Evolutionary conservation across 2,888 invertebrate species (phyloP).

Genomic region (Rotaria socialis): DNA sequence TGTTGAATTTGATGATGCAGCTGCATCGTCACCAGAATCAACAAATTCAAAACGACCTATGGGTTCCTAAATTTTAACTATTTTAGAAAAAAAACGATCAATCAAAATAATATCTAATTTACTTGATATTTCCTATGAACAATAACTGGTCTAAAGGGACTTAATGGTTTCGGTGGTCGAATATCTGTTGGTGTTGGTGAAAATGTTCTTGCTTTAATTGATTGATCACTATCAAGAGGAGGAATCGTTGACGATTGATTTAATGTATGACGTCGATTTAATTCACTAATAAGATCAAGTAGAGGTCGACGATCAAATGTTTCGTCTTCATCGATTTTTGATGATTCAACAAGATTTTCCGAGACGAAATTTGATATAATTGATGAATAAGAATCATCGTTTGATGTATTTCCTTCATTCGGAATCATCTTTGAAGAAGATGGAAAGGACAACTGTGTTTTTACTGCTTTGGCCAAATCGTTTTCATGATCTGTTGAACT

Average conservation of each 20-base stretch:
- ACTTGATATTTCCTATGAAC: constrained; percentile 32
- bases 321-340: not conserved
- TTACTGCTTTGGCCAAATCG: not conserved
- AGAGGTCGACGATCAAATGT: constrained; percentile 25
- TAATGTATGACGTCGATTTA: constrained; percentile 5
- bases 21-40: not conserved
- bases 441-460: not conserved
- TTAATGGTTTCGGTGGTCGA: not conserved
- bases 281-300: constrained; percentile 6
- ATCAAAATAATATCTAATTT: not conserved
- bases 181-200: not conserved
- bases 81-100: too few relatives aligned
- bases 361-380: not conserved
- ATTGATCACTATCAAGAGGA: not conserved
- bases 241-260: not conserved
- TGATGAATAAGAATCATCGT: not conserved
- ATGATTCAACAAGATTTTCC: not conserved
- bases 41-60: constrained; percentile 29
- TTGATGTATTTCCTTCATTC: not conserved
- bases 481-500: not conserved
- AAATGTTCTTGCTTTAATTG: not conserved
- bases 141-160: constrained; percentile 24
- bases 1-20: too few relatives aligned
- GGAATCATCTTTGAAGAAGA: not conserved
- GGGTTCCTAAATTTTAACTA: not conserved